Evolutionary conservation across 53 echinoderm and acorn worm species (phyloP).

Genomic region (Patiria pectinifera): DNA sequence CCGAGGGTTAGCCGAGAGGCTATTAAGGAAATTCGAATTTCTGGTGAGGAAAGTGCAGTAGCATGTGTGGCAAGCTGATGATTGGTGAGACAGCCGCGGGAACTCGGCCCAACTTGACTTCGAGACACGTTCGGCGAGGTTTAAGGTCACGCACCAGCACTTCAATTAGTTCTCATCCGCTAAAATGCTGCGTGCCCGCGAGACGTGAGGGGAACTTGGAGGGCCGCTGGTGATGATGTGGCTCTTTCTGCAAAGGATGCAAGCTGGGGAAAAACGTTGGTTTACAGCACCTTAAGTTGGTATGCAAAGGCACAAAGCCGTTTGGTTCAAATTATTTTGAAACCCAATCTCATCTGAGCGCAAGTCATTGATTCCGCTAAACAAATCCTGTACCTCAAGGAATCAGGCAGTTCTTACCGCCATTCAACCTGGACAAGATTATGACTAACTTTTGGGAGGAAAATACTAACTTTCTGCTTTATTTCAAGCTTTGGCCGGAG

Average conservation of each 20-base stretch:
- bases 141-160: conserved; percentile 58
- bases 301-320: neutral
- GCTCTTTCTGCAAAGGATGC: conserved; percentile 28
- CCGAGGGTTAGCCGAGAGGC: conserved; percentile 58
- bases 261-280: neutral
- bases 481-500: too few species aligned
- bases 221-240: neutral
- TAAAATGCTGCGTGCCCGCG: conserved; percentile 30
- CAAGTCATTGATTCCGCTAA: too few species aligned
- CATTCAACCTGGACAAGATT: too few species aligned
- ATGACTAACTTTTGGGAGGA: too few species aligned
- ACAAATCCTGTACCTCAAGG: too few species aligned
- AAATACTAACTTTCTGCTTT: too few species aligned
- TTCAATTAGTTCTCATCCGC: conserved; percentile 63
- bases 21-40: conserved; percentile 62
- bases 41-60: conserved; percentile 64
- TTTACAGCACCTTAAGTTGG: neutral
- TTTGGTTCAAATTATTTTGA: neutral
- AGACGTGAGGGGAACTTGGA: neutral
- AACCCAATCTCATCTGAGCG: too few species aligned
- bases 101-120: conserved; percentile 57
- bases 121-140: conserved; percentile 54
- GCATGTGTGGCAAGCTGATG: conserved; percentile 59
- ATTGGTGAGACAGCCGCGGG: conserved; percentile 24
- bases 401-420: too few species aligned